Evolutionary conservation across 1,140 invertebrate species (phyloP), one percentile per base, ranked within the genome.

Genomic region (Calosoma granatense): DNA sequence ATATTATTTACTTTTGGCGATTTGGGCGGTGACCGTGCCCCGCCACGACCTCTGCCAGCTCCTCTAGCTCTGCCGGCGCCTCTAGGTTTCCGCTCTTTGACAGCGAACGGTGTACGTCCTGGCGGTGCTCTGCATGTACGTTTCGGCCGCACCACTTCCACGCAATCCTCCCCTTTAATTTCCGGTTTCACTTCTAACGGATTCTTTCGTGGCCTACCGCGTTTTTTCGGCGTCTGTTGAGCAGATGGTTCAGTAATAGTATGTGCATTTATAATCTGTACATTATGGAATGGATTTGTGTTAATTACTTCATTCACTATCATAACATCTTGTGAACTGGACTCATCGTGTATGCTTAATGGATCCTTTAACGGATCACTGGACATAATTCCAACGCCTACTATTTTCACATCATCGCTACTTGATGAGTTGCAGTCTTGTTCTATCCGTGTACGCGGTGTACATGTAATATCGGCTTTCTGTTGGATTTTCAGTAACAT

Each of bases 341-440:
- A 64, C 56, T 66, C 65, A 22, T 66, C 63, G 51, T 58, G 63
- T 11, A 63, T 62, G 2, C 59, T 54, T 19, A 63, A 57, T 1
- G 61, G 60, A 54, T 54, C 22, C 1, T n/a, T 3, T 23, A 59
- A 61, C 21, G 60, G 30, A 21, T 56, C 57, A 11, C 51, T 14
- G n/a, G n/a, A n/a, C n/a, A n/a, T n/a, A n/a, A n/a, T n/a, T 4
- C 26, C 22, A 14, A 54, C 23, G 54, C 64, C 64, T 14, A 63
- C 57, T 2, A 61, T 59, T 30, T 58, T 55, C 36, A 63, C 56
- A 57, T 62, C 61, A 15, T 60, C 61, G 15, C 58, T 19, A 30
- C 57, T 21, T 63, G 59, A 9, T 59, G 59, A 12, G 59, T 59
- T 11, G n/a, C n/a, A n/a, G 19, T 56, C 23, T 43, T 39, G 15